Base-by-base conservation (phyloP, 2,888 invertebrate genomes). In the Hemistola chrysoprasaria region DNA sequence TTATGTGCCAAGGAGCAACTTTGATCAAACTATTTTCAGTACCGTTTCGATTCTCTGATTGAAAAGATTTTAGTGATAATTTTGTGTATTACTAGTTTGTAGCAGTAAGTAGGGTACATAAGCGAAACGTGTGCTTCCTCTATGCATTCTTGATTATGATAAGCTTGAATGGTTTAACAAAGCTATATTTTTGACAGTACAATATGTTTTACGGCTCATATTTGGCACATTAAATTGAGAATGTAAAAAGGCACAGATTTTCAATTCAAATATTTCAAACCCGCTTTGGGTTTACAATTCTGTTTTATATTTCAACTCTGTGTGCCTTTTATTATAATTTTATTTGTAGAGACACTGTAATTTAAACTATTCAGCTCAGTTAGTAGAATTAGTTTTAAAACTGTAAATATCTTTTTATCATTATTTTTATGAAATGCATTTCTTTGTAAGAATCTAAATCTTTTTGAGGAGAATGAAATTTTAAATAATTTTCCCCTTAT, bases 381-480 rank as follows among this genome's bases (percentile, higher is more conserved):
- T n/a, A 40, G 39, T 46, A 52, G 37, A 40, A 8, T 11, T 51
- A 75, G 59, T 56, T 53, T 59, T 73, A 76, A 63, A 57, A 53
- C 56, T 87, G 86, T 86, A 87, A 78, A 87, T 86, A 87, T 71
- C 60, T 77, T 79, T 42, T 76, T 83, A 85, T 84, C 71, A 75
- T 83, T 78, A 83, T 84, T 79, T 78, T 82, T 78, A 80, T 80
- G 76, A 84, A 86, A 86, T 86, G 85, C 83, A 85, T 85, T 85
- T 86, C 77, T 76, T 74, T 83, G 77, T 82, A 82, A 80, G 81
- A 76, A 73, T 77, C 65, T 67, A 67, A 78, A 73, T 61, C 71
- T 59, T 56, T 64, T 76, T 71, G 78, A 70, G 84, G 84, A 83
- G 77, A 78, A 81, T 84, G 65, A 72, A 75, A 74, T 83, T 83